These are phyloP conservation scores for Grammomys surdaster DNA, from an alignment of 2,113 vertebrate species.

Conservation along the genomic window DNA sequence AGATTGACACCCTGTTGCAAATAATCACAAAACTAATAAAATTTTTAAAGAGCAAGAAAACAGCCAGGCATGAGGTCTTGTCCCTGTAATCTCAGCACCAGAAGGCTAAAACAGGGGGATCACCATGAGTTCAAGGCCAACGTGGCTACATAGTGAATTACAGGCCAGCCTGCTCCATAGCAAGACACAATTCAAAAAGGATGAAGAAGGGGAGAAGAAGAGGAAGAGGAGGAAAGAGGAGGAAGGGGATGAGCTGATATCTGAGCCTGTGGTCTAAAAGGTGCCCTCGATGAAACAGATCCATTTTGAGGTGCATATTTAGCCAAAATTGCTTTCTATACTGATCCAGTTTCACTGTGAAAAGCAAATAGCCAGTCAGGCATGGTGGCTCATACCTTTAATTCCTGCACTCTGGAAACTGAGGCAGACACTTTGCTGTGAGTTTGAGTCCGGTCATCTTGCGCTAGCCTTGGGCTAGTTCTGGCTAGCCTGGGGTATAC, in stretches of 20 bases:
- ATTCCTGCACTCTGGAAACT: neutral
- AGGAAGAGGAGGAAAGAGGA: neutral
- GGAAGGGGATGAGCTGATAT: neutral
- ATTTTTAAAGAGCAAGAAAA: neutral
- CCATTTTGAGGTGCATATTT: neutral
- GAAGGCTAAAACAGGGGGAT: neutral
- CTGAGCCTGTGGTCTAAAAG: neutral
- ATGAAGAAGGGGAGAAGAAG: neutral
- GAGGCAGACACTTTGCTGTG: neutral
- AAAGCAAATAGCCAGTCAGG: neutral
- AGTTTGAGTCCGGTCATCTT: neutral
- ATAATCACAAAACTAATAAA: neutral
- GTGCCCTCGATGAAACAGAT: neutral
- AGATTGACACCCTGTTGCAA: neutral
- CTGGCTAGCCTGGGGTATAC: neutral
- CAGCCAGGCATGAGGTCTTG: neutral
- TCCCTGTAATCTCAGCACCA: neutral
- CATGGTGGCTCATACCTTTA: neutral
- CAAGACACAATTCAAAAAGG: neutral
- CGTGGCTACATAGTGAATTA: neutral
- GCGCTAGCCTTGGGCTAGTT: neutral
- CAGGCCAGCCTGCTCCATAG: neutral
- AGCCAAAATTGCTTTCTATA: neutral
- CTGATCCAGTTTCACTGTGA: neutral
- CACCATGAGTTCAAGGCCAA: neutral